Percentiles rank a stretch among this genome's conserved stretches.
phyloP scores from a whole-genome alignment of 2,113 vertebrate species.

The Rhynchomys soricoides region DNA sequence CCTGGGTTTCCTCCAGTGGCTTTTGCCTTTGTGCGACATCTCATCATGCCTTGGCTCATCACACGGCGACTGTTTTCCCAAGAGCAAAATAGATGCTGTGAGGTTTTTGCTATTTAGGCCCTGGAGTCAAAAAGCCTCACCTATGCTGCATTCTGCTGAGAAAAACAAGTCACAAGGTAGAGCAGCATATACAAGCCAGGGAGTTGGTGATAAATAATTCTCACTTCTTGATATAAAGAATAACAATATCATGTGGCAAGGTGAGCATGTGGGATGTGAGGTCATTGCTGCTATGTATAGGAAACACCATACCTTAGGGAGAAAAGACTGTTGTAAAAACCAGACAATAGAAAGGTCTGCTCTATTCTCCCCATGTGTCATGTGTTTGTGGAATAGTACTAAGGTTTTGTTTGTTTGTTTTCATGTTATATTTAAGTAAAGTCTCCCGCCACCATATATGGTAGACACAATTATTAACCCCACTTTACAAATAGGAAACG shows the following conservation, averaged over 20 bases:
- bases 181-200: not conserved
- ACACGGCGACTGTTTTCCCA: not conserved
- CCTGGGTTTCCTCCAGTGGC: not conserved
- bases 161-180: not conserved
- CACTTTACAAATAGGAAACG: not conserved
- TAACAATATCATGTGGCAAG: not conserved
- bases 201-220: not conserved
- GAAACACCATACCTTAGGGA: not conserved
- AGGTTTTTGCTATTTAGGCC: not conserved
- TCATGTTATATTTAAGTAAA: not conserved
- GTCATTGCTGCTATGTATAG: not conserved
- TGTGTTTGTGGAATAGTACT: not conserved
- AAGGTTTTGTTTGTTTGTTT: not conserved
- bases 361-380: not conserved
- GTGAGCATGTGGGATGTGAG: not conserved
- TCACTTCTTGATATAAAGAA: not conserved
- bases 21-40: not conserved
- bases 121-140: not conserved
- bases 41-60: not conserved
- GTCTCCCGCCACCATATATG: not conserved
- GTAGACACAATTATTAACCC: not conserved
- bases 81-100: not conserved
- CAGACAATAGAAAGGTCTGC: not conserved
- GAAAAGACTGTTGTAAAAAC: not conserved
- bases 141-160: not conserved